A percentile compares a stretch with the other conserved stretches of the same genome.
These are phyloP conservation scores for Todiramphus saurophagus DNA, from an alignment of 2,113 vertebrate species.

Conservation along the genomic window DNA sequence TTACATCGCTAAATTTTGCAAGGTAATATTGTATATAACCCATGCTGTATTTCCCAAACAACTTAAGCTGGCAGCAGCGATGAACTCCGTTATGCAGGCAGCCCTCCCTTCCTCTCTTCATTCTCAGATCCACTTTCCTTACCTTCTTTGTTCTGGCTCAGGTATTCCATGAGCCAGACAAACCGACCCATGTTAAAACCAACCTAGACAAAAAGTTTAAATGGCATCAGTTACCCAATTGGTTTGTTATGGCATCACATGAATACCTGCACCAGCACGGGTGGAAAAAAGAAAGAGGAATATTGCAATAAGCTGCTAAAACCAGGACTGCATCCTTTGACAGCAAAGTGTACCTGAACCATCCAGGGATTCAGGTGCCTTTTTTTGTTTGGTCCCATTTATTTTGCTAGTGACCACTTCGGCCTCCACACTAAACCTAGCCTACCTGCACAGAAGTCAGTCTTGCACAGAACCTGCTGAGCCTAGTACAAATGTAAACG, in stretches of 20 bases:
- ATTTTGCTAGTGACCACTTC: background rate
- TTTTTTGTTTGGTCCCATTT: background rate
- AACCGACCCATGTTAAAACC: accelerated
- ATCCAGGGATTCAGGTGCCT: background rate
- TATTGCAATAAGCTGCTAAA: background rate
- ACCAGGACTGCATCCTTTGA: background rate
- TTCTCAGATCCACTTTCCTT: background rate
- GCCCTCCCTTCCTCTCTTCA: background rate
- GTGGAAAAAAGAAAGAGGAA: background rate
- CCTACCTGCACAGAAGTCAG: background rate
- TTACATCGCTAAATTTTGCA: background rate
- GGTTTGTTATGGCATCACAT: background rate
- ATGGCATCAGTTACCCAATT: background rate
- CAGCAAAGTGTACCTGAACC: background rate
- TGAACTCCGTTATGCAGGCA: background rate
- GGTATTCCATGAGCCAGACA: background rate
- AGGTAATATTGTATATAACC: background rate
- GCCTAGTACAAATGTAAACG: background rate
- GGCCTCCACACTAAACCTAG: background rate
- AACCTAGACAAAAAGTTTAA: background rate
- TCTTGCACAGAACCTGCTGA: background rate
- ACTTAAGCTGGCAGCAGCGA: background rate
- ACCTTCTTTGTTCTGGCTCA: background rate
- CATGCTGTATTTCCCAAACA: background rate
- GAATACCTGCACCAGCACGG: background rate